Conservation (phyloP, 2,797 vertebrate species). For the Falco cherrug region DNA sequence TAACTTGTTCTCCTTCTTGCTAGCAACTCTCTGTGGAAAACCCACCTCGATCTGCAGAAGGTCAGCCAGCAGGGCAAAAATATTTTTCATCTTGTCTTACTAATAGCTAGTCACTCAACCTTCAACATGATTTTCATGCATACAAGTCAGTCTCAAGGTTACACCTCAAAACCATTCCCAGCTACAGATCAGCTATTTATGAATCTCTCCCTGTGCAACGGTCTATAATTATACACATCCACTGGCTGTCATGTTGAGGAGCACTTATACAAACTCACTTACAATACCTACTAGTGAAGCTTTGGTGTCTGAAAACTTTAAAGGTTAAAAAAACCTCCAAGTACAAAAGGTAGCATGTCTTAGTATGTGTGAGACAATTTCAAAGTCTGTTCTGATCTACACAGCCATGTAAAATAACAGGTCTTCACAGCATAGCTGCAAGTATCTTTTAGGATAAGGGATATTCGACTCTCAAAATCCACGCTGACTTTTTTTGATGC, state of each 20-base stretch:
- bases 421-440: neutral
- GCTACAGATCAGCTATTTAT: neutral
- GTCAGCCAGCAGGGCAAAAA: neutral
- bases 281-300: neutral
- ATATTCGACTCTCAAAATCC: neutral
- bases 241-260: neutral
- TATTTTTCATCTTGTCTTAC: conserved; percentile 26
- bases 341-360: neutral
- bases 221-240: neutral
- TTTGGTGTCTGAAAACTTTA: neutral
- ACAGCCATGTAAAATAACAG: neutral
- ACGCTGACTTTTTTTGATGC: neutral
- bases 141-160: conserved; percentile 5
- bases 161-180: neutral
- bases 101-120: conserved; percentile 8
- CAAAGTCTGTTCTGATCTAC: neutral
- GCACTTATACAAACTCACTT: neutral
- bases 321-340: neutral
- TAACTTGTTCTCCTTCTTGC: neutral
- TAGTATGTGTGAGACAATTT: neutral
- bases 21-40: neutral
- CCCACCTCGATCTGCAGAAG: neutral
- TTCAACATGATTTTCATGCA: neutral
- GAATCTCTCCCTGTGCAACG: neutral
- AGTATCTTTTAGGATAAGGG: neutral